phyloP scores from a whole-genome alignment of 2,888 invertebrate genomes.

The Oligia fasciuncula region DNA sequence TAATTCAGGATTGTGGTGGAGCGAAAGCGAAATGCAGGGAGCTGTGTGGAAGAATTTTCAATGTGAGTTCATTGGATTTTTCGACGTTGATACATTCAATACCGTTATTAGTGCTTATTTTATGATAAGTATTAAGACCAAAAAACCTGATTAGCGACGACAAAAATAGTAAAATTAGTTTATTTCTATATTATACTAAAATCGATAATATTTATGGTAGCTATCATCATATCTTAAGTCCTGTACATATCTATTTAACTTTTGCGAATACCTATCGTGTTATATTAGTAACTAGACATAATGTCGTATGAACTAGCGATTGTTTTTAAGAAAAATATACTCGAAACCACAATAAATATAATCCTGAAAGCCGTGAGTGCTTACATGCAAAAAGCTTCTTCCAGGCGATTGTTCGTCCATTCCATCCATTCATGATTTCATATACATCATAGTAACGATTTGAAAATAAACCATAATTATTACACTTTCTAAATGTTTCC shows the following conservation, averaged over 20 bases:
- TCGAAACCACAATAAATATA: neutral
- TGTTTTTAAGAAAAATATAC: neutral
- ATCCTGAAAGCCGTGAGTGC: neutral
- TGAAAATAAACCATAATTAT: neutral
- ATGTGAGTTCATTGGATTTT: slow-evolving; percentile 9
- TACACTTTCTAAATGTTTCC: neutral
- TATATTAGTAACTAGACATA: neutral
- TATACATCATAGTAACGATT: neutral
- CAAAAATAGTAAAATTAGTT: neutral
- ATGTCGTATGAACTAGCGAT: neutral
- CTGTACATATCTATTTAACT: neutral
- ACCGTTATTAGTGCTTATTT: neutral
- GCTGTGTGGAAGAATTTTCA: slow-evolving; percentile 16
- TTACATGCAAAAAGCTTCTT: neutral
- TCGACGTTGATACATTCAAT: neutral
- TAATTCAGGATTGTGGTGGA: slow-evolving; percentile 35
- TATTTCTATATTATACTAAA: neutral
- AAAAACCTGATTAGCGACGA: neutral
- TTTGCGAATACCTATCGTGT: neutral
- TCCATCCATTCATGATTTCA: neutral
- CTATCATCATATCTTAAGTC: neutral
- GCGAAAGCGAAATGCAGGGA: slow-evolving; percentile 20
- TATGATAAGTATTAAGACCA: neutral
- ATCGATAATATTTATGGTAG: neutral
- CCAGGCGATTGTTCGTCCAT: neutral